Conservation (phyloP, 2,888 invertebrate species). For the Platerodrilus igneus region DNA sequence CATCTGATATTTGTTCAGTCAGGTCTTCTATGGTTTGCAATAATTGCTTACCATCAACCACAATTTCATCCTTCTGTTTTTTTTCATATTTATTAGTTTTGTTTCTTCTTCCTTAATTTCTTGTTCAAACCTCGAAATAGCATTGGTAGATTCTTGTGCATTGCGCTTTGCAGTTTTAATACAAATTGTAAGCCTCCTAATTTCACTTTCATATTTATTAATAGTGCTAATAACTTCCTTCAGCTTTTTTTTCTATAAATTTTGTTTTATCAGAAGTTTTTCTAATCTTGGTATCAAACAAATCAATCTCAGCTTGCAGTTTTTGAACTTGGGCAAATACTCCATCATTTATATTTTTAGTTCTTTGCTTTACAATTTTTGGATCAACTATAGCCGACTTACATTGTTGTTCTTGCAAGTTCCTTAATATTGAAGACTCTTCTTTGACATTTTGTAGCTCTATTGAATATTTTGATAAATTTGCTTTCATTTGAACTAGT, state of each 20-base stretch:
- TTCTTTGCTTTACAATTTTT: slow-evolving; percentile 57
- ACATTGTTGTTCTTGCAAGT: slow-evolving; percentile 67
- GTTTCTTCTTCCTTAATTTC: slow-evolving; percentile 67
- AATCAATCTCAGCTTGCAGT: slow-evolving; percentile 62
- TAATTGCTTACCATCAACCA: slow-evolving; percentile 53
- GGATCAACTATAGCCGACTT: slow-evolving; percentile 65
- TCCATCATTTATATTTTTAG: slow-evolving; percentile 49
- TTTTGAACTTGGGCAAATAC: slow-evolving; percentile 54
- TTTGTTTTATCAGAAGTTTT: slow-evolving; percentile 67
- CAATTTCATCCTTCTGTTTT: slow-evolving; percentile 57
- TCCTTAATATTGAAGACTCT: no score
- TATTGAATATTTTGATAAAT: slow-evolving; percentile 46
- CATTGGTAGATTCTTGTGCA: slow-evolving; percentile 68
- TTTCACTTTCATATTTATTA: slow-evolving; percentile 65
- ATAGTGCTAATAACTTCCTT: slow-evolving; percentile 64
- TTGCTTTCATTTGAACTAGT: slow-evolving; percentile 48
- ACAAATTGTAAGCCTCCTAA: slow-evolving; percentile 64
- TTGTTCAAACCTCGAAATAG: slow-evolving; percentile 65
- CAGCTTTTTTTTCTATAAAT: slow-evolving; percentile 65
- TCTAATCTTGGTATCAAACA: slow-evolving; percentile 63
- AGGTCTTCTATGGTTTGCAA: slow-evolving; percentile 56
- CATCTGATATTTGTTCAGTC: slow-evolving; percentile 54
- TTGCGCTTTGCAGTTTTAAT: slow-evolving; percentile 66
- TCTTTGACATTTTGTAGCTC: slow-evolving; percentile 52
- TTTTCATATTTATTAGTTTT: slow-evolving; percentile 56